A percentile compares a stretch with the other conserved stretches of the same genome.
Evolutionary conservation across 1,140 invertebrate species (phyloP).

Genomic region (Drosophila nasuta): DNA sequence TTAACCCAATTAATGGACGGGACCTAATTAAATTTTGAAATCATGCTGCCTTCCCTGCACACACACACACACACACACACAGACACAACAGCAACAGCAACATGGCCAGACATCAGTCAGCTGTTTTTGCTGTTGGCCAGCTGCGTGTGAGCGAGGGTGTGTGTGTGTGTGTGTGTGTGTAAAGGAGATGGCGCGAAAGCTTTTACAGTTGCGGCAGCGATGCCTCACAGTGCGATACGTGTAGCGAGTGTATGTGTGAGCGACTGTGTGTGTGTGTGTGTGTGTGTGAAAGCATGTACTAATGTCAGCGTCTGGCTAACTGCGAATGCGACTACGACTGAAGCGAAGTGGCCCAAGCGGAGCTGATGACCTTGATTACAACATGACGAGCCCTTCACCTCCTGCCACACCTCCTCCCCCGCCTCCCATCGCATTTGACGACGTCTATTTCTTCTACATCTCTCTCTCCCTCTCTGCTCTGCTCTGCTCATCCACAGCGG

Average conservation of each 20-base stretch:
- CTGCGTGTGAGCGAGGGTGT: slow-evolving; percentile 43
- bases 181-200: slow-evolving; percentile 73
- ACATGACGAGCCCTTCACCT: slow-evolving; percentile 51
- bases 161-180: slow-evolving; percentile 14
- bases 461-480: background rate
- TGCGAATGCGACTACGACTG: slow-evolving; percentile 76
- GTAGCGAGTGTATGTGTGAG: slow-evolving; percentile 10
- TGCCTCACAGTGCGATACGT: slow-evolving; percentile 17
- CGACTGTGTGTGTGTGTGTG: slow-evolving; percentile 15
- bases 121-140: slow-evolving; percentile 70
- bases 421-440: background rate
- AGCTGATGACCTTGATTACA: slow-evolving; percentile 81
- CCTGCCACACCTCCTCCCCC: background rate
- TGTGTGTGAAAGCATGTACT: slow-evolving; percentile 58
- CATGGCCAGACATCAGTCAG: slow-evolving; percentile 64
- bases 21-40: slow-evolving; percentile 85
- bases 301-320: slow-evolving; percentile 80
- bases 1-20: slow-evolving; percentile 85
- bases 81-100: slow-evolving; percentile 13
- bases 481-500: slow-evolving; percentile 29
- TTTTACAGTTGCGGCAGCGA: slow-evolving; percentile 39
- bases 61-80: slow-evolving; percentile 32
- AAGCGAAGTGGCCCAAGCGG: slow-evolving; percentile 66
- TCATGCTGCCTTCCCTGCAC: slow-evolving; percentile 58
- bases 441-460: background rate